These are phyloP conservation scores for Coelopa pilipes DNA, from an alignment of 2,888 invertebrate genomes.

Conservation along the genomic window DNA sequence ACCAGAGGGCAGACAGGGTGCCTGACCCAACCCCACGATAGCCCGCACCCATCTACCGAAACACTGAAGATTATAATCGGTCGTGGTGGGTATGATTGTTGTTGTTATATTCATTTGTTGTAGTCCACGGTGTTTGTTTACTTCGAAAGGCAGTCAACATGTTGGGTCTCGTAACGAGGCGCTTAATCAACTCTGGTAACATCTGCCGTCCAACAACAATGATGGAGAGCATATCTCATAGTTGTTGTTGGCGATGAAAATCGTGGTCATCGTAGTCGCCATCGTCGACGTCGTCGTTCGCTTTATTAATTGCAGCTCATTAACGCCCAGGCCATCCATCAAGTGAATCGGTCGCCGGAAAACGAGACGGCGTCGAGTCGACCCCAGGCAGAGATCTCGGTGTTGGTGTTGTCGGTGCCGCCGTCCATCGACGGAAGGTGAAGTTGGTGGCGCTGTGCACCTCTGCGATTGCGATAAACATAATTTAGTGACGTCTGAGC, in stretches of 20 bases:
- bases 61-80: too few species aligned
- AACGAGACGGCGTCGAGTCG: too few species aligned
- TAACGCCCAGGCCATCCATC: conserved; percentile 59
- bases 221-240: neutral
- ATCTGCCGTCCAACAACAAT: conserved; percentile 1
- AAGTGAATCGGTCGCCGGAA: conserved; percentile 40
- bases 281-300: neutral
- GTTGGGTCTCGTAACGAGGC: neutral
- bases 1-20: conserved; percentile 9
- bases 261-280: neutral
- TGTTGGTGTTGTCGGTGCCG: neutral
- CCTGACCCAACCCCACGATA: too few species aligned
- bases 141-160: too few species aligned
- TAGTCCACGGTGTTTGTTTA: too few species aligned
- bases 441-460: neutral
- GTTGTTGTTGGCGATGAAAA: neutral
- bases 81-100: too few species aligned
- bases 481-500: conserved; percentile 35
- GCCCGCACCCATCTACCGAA: too few species aligned
- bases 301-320: conserved; percentile 60
- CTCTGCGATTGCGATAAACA: conserved; percentile 31
- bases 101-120: too few species aligned
- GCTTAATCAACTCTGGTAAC: conserved; percentile 16
- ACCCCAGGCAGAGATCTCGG: too few species aligned
- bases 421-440: neutral